Percentiles rank a stretch among this genome's conserved stretches.
phyloP scores from a whole-genome alignment of 1,140 invertebrate genomes.

The Laupala kohalensis region DNA sequence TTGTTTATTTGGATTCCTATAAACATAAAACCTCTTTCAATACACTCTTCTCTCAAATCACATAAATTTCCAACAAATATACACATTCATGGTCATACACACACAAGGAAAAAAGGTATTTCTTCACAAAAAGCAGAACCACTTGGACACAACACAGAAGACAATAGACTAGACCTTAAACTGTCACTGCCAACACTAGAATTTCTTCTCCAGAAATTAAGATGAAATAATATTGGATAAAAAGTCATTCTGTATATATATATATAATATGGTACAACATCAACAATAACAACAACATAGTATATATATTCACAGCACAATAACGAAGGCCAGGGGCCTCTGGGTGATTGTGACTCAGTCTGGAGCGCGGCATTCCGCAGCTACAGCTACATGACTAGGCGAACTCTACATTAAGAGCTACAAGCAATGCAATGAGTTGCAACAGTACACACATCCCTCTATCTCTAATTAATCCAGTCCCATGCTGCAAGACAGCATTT shows the following conservation, averaged over 20 bases:
- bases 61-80: no score
- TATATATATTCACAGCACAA: background rate
- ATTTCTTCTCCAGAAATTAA: background rate
- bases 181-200: background rate
- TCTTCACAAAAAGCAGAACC: background rate
- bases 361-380: background rate
- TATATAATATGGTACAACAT: background rate
- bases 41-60: no score
- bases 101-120: no score
- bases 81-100: no score
- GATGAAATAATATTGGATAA: background rate
- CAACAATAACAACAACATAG: background rate
- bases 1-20: no score
- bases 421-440: background rate
- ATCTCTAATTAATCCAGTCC: background rate
- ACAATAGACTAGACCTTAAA: background rate
- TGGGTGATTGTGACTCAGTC: background rate
- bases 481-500: background rate
- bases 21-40: no score
- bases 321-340: background rate
- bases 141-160: background rate
- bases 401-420: background rate
- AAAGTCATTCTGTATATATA: background rate
- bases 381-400: background rate
- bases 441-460: background rate